These are phyloP conservation scores for Lutjanus campechanus DNA, from an alignment of 2,797 vertebrate genomes.

Conservation along the genomic window DNA sequence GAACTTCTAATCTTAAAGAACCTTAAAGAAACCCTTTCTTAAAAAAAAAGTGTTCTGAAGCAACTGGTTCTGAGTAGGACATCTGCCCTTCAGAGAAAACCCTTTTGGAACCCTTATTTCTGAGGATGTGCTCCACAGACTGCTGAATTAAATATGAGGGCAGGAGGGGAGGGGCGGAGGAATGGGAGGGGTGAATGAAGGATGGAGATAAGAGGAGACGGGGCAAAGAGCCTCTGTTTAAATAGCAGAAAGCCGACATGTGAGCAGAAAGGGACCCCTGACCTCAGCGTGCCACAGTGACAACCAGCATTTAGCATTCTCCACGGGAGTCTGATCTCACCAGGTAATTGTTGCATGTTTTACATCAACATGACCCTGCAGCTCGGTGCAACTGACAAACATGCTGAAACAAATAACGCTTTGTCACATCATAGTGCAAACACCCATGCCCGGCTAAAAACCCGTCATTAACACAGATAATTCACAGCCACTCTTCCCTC, in stretches of 20 bases:
- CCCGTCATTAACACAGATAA: conserved; percentile 72
- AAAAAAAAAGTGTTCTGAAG: no score
- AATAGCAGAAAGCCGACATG: conserved; percentile 71
- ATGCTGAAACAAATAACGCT: conserved; percentile 49
- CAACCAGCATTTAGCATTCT: conserved; percentile 77
- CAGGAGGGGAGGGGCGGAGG: conserved; percentile 40
- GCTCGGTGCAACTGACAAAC: conserved; percentile 50
- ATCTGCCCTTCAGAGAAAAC: no score
- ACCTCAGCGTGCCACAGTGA: conserved; percentile 69
- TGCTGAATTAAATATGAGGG: conserved; percentile 84
- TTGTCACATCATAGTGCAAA: conserved; percentile 43
- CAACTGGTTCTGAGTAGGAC: no score
- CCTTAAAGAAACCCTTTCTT: no score
- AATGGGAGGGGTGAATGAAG: conserved; percentile 32
- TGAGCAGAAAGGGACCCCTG: conserved; percentile 70
- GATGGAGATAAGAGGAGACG: conserved; percentile 48
- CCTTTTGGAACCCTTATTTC: no score
- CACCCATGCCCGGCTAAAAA: conserved; percentile 56
- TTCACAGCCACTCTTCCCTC: conserved; percentile 54
- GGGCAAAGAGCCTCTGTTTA: conserved; percentile 65
- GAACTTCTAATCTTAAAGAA: no score
- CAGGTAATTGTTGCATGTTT: conserved; percentile 84
- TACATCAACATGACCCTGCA: conserved; percentile 76
- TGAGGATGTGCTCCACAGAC: conserved; percentile 26
- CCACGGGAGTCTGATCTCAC: conserved; percentile 67